Evolutionary conservation across 2,797 vertebrate species (phyloP), one percentile per base, ranked within the genome.

Genomic region (Enteromius anoplus): DNA sequence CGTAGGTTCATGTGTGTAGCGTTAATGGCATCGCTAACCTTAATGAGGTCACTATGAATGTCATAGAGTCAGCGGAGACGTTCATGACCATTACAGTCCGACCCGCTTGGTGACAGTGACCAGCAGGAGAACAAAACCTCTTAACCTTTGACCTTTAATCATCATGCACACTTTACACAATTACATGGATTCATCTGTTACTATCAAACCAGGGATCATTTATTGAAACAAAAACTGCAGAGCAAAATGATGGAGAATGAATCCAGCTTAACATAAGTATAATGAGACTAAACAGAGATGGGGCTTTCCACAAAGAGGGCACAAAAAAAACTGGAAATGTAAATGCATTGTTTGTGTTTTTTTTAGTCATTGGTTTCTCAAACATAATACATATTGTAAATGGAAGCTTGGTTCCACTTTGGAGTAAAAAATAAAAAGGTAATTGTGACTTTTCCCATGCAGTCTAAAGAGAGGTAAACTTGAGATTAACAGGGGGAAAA

Each of bases 41-140:
- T 94, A 93, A 94, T 93, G 93, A 93, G 92, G 92, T 93, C 93
- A 89, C 87, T 87, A 37, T 89, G 91, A 88, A 92, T 91, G 92
- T 92, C 93, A 92, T 88, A 89, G 93, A 92, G 92, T 92, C 93
- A 93, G 66, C 21, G 85, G 70, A 66, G 29, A 79, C 42, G 81
- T 55, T 79, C 75, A 58, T 51, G 82, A 85, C 76, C 79, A 81
- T 73, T 82, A 84, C 69, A 73, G 78, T 69, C 55, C 51, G 37
- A 80, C 78, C 78, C 64, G 64, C 72, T 72, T 66, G 19, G 55
- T 72, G 81, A 84, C 82, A 80, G 75, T 79, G 42, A 81, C 75
- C 45, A 77, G 66, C 34, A 66, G 55, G 53, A 80, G 84, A 60
- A 60, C 40, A 76, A 75, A 76, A 68, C 71, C 85, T 70, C 75